phyloP scores from a whole-genome alignment of 1,140 invertebrate species.

The Magallana gigas region DNA sequence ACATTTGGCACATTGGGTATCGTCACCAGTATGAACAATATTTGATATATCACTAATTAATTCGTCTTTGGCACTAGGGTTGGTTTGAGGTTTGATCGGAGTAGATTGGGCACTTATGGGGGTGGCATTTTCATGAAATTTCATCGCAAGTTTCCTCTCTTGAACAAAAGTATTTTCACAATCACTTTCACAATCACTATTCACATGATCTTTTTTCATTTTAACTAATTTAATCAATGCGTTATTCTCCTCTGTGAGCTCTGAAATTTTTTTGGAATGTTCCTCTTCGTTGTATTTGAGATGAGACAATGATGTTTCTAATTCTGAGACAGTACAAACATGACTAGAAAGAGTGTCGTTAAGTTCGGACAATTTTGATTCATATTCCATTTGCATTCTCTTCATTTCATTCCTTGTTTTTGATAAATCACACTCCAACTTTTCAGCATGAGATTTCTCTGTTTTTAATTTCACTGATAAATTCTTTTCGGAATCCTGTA shows the following conservation, averaged over 20 bases:
- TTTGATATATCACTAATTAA: conserved; percentile 34
- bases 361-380: conserved; percentile 54
- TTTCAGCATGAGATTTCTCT: conserved; percentile 3
- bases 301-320: conserved; percentile 4
- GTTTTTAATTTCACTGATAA: conserved; percentile 43
- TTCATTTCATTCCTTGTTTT: neutral
- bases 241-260: conserved; percentile 44
- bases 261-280: conserved; percentile 1
- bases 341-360: conserved; percentile 57
- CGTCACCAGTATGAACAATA: neutral
- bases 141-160: neutral
- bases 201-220: conserved; percentile 1
- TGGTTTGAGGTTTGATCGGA: neutral
- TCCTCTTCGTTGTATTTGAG: conserved; percentile 54
- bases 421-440: neutral
- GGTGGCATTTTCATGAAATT: conserved; percentile 5
- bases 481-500: conserved; percentile 58
- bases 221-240: conserved; percentile 54
- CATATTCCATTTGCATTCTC: conserved; percentile 58
- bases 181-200: conserved; percentile 18
- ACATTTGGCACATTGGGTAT: conserved; percentile 12
- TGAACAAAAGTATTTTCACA: neutral
- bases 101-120: conserved; percentile 31
- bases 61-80: conserved; percentile 14
- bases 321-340: conserved; percentile 4